Evolutionary conservation across 2,113 vertebrate species (phyloP).

Genomic region (Scartelaos histophorus): DNA sequence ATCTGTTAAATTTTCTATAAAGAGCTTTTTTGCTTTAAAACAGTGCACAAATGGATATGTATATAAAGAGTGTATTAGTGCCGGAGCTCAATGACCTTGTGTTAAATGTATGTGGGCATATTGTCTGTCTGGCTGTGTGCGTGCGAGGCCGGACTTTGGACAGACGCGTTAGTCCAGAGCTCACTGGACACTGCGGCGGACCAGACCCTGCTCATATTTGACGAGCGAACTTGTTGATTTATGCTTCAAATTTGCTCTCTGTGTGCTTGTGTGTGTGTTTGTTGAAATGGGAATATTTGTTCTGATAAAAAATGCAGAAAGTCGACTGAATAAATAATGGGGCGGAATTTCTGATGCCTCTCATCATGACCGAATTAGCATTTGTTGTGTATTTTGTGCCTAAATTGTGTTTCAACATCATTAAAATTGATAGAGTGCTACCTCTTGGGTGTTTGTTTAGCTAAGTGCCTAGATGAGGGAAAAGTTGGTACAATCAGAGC

Average conservation of each 20-base stretch:
- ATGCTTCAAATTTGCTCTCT: conserved; percentile 66
- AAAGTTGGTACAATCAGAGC: conserved; percentile 77
- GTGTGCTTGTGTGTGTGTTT: conserved; percentile 59
- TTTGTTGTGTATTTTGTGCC: conserved; percentile 79
- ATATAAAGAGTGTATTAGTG: conserved; percentile 38
- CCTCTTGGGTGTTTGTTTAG: conserved; percentile 79
- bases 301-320: conserved; percentile 83
- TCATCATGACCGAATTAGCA: conserved; percentile 79
- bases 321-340: conserved; percentile 78
- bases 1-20: neutral
- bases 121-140: conserved; percentile 57
- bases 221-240: conserved; percentile 75
- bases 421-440: conserved; percentile 80
- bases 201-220: conserved; percentile 73
- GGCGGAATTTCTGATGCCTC: conserved; percentile 75
- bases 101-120: conserved; percentile 73
- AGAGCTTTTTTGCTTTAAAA: neutral
- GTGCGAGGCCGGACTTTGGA: conserved; percentile 69
- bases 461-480: conserved; percentile 75
- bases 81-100: conserved; percentile 46
- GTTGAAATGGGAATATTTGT: conserved; percentile 81
- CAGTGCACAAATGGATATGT: conserved; percentile 1
- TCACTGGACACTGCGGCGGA: conserved; percentile 66
- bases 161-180: conserved; percentile 72
- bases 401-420: conserved; percentile 81